Evolutionary conservation across 1,140 invertebrate species (phyloP).

Genomic region (Saccostrea echinata): DNA sequence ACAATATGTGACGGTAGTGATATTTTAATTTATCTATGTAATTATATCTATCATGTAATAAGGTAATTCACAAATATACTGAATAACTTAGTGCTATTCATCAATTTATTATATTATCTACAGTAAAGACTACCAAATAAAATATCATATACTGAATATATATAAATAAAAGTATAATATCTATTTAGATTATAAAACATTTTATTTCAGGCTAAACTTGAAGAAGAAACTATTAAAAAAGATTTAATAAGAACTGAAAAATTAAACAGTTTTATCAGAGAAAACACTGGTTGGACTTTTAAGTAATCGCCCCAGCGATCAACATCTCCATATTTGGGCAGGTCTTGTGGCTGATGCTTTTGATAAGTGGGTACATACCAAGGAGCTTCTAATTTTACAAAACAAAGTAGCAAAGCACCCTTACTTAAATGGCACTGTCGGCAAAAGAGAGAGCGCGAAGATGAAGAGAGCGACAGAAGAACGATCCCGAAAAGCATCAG

Average conservation of each 20-base stretch:
- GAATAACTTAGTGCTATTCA: too few species aligned
- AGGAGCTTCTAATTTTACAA: background rate
- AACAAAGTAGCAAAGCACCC: background rate
- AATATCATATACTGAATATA: too few species aligned
- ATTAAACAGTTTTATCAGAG: background rate
- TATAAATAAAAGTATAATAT: background rate
- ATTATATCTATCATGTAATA: background rate
- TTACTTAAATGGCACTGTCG: background rate
- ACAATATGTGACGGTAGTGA: constrained; percentile 20
- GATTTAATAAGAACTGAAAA: background rate
- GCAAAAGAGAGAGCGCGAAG: background rate
- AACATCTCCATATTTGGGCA: constrained; percentile 1
- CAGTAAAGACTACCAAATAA: too few species aligned
- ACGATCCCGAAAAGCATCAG: too few species aligned
- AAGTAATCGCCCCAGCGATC: background rate
- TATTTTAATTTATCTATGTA: background rate
- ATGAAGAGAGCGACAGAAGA: too few species aligned
- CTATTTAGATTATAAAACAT: background rate
- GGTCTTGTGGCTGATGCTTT: background rate
- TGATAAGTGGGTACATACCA: background rate
- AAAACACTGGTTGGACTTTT: constrained; percentile 3
- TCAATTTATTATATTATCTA: too few species aligned
- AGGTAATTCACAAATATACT: background rate
- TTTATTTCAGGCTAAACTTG: background rate
- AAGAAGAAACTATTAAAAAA: background rate